Percentiles rank a stretch among this genome's conserved stretches.
These are phyloP conservation scores for Pogonomyrmex californicus DNA, from an alignment of 1,140 invertebrate genomes.

Conservation along the genomic window DNA sequence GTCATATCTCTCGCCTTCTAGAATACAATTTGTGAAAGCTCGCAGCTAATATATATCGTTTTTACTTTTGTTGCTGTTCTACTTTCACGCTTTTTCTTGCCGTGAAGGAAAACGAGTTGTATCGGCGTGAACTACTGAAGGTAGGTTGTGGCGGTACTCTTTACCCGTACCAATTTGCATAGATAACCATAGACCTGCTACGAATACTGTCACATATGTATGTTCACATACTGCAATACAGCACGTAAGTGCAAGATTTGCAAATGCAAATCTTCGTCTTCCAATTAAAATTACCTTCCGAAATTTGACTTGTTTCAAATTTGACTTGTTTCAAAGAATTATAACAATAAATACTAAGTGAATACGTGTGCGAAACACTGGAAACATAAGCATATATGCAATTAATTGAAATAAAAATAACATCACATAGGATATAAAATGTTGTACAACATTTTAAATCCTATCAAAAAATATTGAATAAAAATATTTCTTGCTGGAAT, in stretches of 20 bases:
- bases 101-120: slow-evolving; percentile 29
- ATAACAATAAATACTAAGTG: background rate
- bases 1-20: background rate
- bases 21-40: background rate
- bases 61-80: slow-evolving; percentile 4
- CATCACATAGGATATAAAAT: background rate
- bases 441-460: background rate
- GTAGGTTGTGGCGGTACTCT: slow-evolving; percentile 43
- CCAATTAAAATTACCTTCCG: background rate
- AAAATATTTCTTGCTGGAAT: background rate
- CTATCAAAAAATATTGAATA: background rate
- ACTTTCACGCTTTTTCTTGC: slow-evolving; percentile 21
- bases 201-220: slow-evolving; percentile 46
- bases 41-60: background rate
- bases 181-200: slow-evolving; percentile 70
- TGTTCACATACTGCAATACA: slow-evolving; percentile 68
- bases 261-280: slow-evolving; percentile 69
- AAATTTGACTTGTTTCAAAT: slow-evolving; percentile 22
- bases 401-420: background rate
- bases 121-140: slow-evolving; percentile 11
- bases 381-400: background rate
- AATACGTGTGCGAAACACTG: background rate
- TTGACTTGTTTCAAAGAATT: slow-evolving; percentile 5
- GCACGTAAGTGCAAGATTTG: slow-evolving; percentile 63
- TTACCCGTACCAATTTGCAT: slow-evolving; percentile 75